Evolutionary conservation across 2,888 invertebrate genomes (phyloP), one percentile per base, ranked within the genome.

Genomic region (Pycnomerus fuliginosus): DNA sequence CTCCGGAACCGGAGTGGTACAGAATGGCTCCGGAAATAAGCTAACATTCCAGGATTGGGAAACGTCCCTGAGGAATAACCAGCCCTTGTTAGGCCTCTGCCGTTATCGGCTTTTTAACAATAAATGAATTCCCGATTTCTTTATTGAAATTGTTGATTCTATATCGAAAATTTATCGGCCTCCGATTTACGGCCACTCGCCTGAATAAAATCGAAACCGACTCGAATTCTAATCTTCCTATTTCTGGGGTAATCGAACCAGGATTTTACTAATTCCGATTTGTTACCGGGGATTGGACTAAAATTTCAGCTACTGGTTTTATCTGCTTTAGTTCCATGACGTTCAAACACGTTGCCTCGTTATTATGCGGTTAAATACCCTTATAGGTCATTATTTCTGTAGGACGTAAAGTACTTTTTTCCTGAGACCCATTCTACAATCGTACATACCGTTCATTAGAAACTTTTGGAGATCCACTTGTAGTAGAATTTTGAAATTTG

Each of bases 21-120:
- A 52, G 56, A 58, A 60, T 55, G 51, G 56, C 50, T 52, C 55
- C 62, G 60, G 61, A 61, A 62, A 61, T 64, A 61, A 62, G 63
- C 59, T 50, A 60, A 60, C 62, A 60, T 61, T 62, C 53, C 57
- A 50, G 54, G 55, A 58, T 56, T 57, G 58, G 53, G 55, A 58
- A 53, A 50, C 50, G 56, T 58, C 62, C 60, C 61, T 27, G 40
- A 54, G 60, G 62, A 58, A 52, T 55, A 55, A 55, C 39, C 48
- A 38, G 34, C 49, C 44, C 48, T 53, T 53, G 56, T 58, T 51
- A 42, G 48, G 50, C 48, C 47, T 25, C 30, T 33, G 35, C 48
- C 52, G 56, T 55, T 53, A 60, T 53, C 58, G 59, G 46, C 58
- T 50, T 58, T 60, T 63, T 60, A 62, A 60, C 64, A 57, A 61